These are phyloP conservation scores for Pentamera pediparva DNA, from an alignment of 53 echinoderm and acorn worm species.

Conservation along the genomic window DNA sequence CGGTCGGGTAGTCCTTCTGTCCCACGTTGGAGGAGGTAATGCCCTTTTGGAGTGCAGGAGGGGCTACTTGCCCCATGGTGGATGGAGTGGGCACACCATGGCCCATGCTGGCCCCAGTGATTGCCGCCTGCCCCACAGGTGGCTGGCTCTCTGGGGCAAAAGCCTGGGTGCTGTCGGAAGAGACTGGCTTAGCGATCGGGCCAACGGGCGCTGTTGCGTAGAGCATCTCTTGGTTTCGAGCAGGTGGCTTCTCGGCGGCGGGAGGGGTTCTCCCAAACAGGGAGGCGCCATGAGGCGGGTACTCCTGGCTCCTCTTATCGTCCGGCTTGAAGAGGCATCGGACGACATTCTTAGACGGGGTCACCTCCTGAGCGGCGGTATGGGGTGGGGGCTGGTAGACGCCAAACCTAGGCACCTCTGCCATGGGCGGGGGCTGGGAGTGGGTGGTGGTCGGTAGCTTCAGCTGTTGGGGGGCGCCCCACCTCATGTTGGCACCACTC, in stretches of 20 bases:
- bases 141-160: conserved; percentile 1
- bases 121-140: no score
- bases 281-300: conserved; percentile 15
- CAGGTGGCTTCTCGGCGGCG: not conserved
- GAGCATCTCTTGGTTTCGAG: not conserved
- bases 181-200: conserved; percentile 15
- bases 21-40: not conserved
- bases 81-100: no score
- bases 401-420: not conserved
- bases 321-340: conserved; percentile 17
- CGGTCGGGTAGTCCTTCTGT: not conserved
- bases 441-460: conserved; percentile 9
- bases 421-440: not conserved
- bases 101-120: conserved; percentile 1
- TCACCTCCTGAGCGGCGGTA: not conserved
- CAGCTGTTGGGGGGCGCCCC: conserved; percentile 32
- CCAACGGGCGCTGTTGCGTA: conserved; percentile 25
- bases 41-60: not conserved
- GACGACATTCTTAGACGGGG: conserved; percentile 22
- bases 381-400: conserved; percentile 6
- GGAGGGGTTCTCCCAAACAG: not conserved
- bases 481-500: conserved; percentile 31
- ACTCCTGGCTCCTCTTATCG: not conserved
- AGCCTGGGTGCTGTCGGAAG: conserved; percentile 14
- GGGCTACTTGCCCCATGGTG: no score